Percentiles rank a stretch among this genome's conserved stretches.
These are phyloP conservation scores for Antheraea yamamai DNA, from an alignment of 2,888 invertebrate species.

Conservation along the genomic window DNA sequence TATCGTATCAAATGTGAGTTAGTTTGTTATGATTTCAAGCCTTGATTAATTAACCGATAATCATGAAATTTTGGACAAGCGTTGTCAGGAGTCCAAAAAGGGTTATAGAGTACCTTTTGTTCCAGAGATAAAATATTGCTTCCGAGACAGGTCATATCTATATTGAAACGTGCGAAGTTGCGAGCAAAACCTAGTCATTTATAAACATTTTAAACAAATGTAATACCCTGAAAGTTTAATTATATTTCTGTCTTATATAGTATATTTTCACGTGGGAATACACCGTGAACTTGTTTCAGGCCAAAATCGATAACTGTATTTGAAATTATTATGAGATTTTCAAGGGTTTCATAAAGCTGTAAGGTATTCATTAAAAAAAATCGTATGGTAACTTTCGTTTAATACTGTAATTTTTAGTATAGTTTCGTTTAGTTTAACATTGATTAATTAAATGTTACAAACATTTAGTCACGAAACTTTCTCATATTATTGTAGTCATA, in stretches of 20 bases:
- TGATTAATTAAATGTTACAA: not conserved
- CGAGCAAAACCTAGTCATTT: no score
- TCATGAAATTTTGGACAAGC: no score
- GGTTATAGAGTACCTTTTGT: no score
- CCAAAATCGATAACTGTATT: slow-evolving; percentile 5
- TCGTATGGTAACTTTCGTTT: not conserved
- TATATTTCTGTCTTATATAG: no score
- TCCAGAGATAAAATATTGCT: no score
- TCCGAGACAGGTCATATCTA: no score
- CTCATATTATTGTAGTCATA: not conserved
- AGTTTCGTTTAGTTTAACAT: not conserved
- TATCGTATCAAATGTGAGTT: no score
- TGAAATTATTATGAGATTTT: slow-evolving; percentile 10
- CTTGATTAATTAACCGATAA: no score
- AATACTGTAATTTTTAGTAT: not conserved
- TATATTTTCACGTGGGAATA: not conserved
- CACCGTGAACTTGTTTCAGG: slow-evolving; percentile 3
- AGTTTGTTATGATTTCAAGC: no score
- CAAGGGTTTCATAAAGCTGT: slow-evolving; percentile 5
- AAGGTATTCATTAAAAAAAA: not conserved
- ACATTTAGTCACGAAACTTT: not conserved
- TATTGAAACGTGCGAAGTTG: no score
- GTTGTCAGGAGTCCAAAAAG: no score
- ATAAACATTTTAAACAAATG: not conserved
- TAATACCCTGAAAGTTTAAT: no score